Base-by-base conservation (phyloP, 2,888 invertebrate genomes). In the Timandra comae region DNA sequence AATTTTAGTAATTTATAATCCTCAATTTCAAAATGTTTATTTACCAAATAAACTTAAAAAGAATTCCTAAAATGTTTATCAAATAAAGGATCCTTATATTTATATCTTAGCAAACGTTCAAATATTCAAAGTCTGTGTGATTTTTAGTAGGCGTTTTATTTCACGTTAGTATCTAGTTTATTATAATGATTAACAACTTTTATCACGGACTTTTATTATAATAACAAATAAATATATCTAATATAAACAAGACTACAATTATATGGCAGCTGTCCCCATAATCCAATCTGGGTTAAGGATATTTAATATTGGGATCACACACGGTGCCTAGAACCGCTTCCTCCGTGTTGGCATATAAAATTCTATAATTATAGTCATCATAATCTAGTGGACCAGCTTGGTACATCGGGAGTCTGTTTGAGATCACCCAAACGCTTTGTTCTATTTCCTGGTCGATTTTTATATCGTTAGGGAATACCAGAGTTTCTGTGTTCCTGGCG, bases 381-480 rank as follows among this genome's bases (percentile, higher is more conserved):
- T 75, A 76, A 51, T 93, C 85, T 28, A 94, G 68, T 4, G 87
- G 77, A 0, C 87, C 87, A 30, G 90, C 92, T 30, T 94, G 86
- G 65, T 90, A 94, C 70, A 91, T 88, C 1, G 94, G 94, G 38
- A 95, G 66, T 12, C 88, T 87, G 65, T 95, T 94, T 2, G 92
- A 90, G 48, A 95, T 85, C 2, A 94, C 86, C 94, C 94, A 95
- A 5, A 94, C 82, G 33, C 87, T 91, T 56, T 93, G 91, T 23
- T 87, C 82, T 6, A 74, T 56, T 22, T 91, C 91, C 37, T 90
- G 87, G 55, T 95, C 94, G 6, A 94, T 84, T 68, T 92, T 92
- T 25, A 95, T 69, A 59, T 95, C 95, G 55, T 95, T 95, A 0
- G 95, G 94, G 61, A 94, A 95, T 8, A 93, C 81, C 41, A 95